A percentile compares a stretch with the other conserved stretches of the same genome.
Evolutionary conservation across 2,797 vertebrate genomes (phyloP).

Genomic region (Pseudochaenichthys georgianus): DNA sequence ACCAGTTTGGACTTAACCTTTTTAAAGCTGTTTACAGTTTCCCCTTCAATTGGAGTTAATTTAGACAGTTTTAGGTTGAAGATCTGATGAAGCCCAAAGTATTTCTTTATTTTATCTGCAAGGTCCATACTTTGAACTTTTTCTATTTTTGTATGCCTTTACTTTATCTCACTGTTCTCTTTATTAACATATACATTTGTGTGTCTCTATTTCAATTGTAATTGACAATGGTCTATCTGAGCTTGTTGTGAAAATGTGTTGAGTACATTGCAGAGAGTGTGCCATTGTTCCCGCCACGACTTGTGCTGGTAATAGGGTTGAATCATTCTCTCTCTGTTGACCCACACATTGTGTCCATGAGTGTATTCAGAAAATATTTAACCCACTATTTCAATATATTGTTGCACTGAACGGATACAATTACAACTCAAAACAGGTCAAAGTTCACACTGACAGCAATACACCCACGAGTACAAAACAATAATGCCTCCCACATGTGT

Average conservation of each 20-base stretch:
- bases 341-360: neutral
- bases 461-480: neutral
- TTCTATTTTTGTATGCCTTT: too few species aligned
- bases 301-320: neutral
- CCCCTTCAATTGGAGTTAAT: neutral
- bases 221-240: too few species aligned
- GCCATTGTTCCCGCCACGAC: too few species aligned
- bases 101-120: neutral
- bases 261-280: too few species aligned
- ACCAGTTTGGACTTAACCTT: neutral
- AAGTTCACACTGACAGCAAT: slow-evolving; percentile 9
- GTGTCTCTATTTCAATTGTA: neutral
- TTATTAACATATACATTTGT: neutral
- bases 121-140: neutral
- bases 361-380: neutral
- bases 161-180: neutral
- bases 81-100: neutral
- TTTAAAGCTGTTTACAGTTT: neutral
- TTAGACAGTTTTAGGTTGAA: neutral
- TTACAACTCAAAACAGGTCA: slow-evolving; percentile 15
- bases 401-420: slow-evolving; percentile 19
- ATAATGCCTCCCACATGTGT: slow-evolving; percentile 15
- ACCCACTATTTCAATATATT: neutral
- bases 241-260: too few species aligned
- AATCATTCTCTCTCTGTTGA: neutral